These are phyloP conservation scores for Seira ritae DNA, from an alignment of 2,888 invertebrate species.

Conservation along the genomic window DNA sequence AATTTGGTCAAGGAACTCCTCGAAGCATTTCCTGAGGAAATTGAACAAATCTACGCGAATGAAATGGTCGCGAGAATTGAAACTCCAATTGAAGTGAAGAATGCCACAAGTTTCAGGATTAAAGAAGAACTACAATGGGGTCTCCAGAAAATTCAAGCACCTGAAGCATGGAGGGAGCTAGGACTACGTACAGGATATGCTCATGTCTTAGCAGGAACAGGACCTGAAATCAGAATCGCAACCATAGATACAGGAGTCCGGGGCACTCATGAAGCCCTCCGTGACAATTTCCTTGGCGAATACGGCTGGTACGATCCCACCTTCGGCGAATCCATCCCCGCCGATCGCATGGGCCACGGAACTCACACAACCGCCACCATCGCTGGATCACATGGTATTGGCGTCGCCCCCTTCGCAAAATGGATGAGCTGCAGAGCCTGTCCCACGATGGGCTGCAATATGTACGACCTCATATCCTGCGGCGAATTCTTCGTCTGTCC, in stretches of 20 bases:
- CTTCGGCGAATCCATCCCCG: not conserved
- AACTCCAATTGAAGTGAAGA: constrained; percentile 9
- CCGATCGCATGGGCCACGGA: constrained; percentile 28
- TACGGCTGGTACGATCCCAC: constrained; percentile 59
- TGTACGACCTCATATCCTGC: constrained; percentile 15
- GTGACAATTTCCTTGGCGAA: constrained; percentile 50
- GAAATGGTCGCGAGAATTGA: not conserved
- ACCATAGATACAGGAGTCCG: constrained; percentile 49
- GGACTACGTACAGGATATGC: not conserved
- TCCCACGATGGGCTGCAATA: constrained; percentile 14
- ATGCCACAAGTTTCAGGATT: not conserved
- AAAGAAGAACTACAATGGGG: constrained; percentile 36
- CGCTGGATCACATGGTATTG: constrained; percentile 36
- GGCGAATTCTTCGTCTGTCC: constrained; percentile 51
- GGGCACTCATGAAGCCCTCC: constrained; percentile 34
- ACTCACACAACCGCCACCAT: constrained; percentile 37
- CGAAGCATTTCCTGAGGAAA: constrained; percentile 4
- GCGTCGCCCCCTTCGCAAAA: constrained; percentile 47
- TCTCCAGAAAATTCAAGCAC: constrained; percentile 31
- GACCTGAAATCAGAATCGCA: constrained; percentile 34
- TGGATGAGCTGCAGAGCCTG: constrained; percentile 27
- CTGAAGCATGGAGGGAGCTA: constrained; percentile 44
- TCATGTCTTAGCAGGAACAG: not conserved
- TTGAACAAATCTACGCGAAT: constrained; percentile 17
- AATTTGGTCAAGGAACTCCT: constrained; percentile 18